A percentile compares a stretch with the other conserved stretches of the same genome.
Evolutionary conservation across 2,113 vertebrate genomes (phyloP).

Genomic region (Colinus virginianus): DNA sequence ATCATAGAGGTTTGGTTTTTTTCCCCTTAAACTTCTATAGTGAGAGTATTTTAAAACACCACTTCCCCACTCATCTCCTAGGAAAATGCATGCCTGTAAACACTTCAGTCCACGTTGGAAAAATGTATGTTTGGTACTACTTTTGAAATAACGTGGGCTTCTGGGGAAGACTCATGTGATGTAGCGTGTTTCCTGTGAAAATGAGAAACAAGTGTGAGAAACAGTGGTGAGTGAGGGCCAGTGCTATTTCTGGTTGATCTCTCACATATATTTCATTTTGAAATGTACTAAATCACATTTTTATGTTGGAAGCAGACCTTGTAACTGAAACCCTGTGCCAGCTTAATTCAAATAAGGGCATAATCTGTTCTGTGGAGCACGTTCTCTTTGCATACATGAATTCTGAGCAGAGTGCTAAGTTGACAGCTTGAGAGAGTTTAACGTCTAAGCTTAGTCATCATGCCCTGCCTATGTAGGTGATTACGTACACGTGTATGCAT

Average conservation of each 20-base stretch:
- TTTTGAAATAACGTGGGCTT: not conserved
- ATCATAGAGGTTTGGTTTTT: not conserved
- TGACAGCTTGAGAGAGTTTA: not conserved
- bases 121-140: not conserved
- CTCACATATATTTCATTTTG: not conserved
- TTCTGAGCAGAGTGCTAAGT: not conserved
- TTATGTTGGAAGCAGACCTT: not conserved
- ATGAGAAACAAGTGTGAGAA: not conserved
- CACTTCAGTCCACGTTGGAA: not conserved
- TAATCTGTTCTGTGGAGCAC: not conserved
- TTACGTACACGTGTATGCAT: not conserved
- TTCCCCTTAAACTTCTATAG: not conserved
- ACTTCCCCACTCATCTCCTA: not conserved
- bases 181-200: not conserved
- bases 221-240: not conserved
- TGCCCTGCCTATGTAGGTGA: not conserved
- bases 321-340: not conserved
- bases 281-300: not conserved
- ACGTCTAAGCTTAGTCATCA: not conserved
- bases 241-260: not conserved
- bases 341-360: not conserved
- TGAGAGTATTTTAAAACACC: not conserved
- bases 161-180: not conserved
- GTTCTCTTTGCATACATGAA: not conserved
- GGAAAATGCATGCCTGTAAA: not conserved